Conservation (phyloP, 64 coral and sea anemone species). For the Stichodactyla helianthus region DNA sequence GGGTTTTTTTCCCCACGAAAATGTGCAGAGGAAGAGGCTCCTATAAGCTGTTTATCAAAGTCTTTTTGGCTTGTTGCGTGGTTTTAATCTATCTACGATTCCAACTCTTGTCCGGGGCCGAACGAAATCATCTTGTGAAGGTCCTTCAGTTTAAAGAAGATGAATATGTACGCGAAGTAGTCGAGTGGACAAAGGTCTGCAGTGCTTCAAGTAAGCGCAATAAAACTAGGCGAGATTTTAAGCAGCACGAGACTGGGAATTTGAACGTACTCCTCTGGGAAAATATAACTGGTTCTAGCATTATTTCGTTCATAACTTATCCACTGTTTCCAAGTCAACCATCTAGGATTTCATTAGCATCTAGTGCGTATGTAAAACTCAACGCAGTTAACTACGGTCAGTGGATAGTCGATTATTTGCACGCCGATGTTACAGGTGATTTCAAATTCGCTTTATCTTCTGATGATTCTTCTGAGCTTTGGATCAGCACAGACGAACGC, state of each 20-base stretch:
- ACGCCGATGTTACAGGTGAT: slow-evolving; percentile 18
- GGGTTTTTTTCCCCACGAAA: background rate
- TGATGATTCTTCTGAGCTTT: slow-evolving; percentile 57
- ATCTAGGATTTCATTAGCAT: background rate
- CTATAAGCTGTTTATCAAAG: background rate
- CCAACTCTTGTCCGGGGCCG: slow-evolving; percentile 29
- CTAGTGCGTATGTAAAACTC: background rate
- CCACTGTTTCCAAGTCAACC: slow-evolving; percentile 48
- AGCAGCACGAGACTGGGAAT: background rate
- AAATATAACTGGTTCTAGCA: slow-evolving; percentile 7
- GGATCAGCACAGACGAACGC: slow-evolving; percentile 39
- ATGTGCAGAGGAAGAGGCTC: background rate
- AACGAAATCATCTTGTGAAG: slow-evolving; percentile 10
- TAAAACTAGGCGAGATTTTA: background rate
- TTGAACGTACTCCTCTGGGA: slow-evolving; percentile 30
- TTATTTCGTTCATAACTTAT: slow-evolving; percentile 28
- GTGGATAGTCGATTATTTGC: slow-evolving; percentile 51
- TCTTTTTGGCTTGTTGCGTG: slow-evolving; percentile 6
- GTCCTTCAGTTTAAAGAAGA: background rate
- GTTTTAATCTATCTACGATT: slow-evolving; percentile 41
- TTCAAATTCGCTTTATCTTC: slow-evolving; percentile 43
- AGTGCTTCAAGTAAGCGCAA: background rate
- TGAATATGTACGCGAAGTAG: background rate
- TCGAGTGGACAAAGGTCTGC: slow-evolving; percentile 25
- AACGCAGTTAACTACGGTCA: slow-evolving; percentile 25